Percentiles rank a stretch among this genome's conserved stretches.
Evolutionary conservation across 2,113 vertebrate genomes (phyloP).

Genomic region (Lophius piscatorius): DNA sequence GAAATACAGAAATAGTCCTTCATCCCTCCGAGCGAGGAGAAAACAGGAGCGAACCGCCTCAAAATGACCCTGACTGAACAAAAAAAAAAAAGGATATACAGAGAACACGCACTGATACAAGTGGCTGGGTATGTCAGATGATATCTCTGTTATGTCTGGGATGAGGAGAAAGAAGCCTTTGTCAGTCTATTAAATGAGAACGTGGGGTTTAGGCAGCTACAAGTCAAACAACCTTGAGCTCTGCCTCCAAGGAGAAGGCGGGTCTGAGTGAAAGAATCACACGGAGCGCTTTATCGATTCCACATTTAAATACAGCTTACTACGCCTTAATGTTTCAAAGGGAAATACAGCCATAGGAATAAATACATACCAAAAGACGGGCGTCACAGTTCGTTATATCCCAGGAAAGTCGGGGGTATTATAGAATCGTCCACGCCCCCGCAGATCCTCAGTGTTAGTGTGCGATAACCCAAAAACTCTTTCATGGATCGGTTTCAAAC

Average conservation of each 20-base stretch:
- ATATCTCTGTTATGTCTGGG: slow-evolving; percentile 42
- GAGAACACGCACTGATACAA: slow-evolving; percentile 13
- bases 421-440: no score
- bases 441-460: no score
- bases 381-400: background rate
- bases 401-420: no score
- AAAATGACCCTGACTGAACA: slow-evolving; percentile 69
- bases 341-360: slow-evolving; percentile 28
- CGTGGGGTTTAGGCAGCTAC: slow-evolving; percentile 30
- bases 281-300: slow-evolving; percentile 35
- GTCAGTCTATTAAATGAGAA: slow-evolving; percentile 33
- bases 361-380: slow-evolving; percentile 3
- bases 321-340: slow-evolving; percentile 12
- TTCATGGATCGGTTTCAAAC: no score
- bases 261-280: slow-evolving; percentile 19
- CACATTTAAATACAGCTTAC: slow-evolving; percentile 49
- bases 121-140: slow-evolving; percentile 16
- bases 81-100: slow-evolving; percentile 61
- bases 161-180: slow-evolving; percentile 26
- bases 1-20: slow-evolving; percentile 81
- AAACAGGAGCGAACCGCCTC: slow-evolving; percentile 64
- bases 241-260: slow-evolving; percentile 23
- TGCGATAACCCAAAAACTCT: no score
- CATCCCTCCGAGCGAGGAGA: slow-evolving; percentile 67
- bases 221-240: slow-evolving; percentile 27